Evolutionary conservation across 2,888 invertebrate species (phyloP).

Genomic region (Caenorhabditis auriculariae): DNA sequence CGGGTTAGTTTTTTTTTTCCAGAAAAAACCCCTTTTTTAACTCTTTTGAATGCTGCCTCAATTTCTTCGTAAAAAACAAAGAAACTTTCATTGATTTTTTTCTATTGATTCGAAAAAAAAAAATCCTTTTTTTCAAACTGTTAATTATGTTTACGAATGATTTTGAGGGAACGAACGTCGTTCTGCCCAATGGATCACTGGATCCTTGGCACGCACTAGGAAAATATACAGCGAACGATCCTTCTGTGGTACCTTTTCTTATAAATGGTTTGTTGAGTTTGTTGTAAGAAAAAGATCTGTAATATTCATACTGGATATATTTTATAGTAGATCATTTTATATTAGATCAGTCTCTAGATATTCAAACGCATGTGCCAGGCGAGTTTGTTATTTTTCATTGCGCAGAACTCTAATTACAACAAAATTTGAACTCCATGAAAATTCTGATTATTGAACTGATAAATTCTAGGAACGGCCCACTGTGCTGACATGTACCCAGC

Average conservation of each 20-base stretch:
- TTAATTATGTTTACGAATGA: no score
- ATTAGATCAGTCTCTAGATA: no score
- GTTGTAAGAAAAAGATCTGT: not conserved
- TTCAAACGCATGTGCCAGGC: no score
- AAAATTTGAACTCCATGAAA: no score
- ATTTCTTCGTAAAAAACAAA: no score
- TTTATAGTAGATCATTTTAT: no score
- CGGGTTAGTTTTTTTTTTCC: no score
- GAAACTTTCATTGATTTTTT: no score
- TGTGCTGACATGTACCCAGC: conserved; percentile 51
- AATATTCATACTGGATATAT: not conserved
- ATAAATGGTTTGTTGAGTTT: conserved; percentile 15
- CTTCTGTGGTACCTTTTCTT: conserved; percentile 14
- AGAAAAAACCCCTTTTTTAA: no score
- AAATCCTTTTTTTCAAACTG: not conserved
- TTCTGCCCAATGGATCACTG: conserved; percentile 40
- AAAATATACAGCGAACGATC: conserved; percentile 6
- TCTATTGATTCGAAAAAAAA: not conserved
- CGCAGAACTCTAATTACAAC: no score
- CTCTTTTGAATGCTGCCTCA: no score
- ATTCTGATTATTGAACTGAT: not conserved
- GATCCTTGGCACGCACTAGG: conserved; percentile 44
- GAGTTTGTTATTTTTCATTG: no score
- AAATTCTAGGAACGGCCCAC: conserved; percentile 37
- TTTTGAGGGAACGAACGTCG: conserved; percentile 36